Conservation (phyloP, 2,113 vertebrate genomes). For the Paradoxurus hermaphroditus region DNA sequence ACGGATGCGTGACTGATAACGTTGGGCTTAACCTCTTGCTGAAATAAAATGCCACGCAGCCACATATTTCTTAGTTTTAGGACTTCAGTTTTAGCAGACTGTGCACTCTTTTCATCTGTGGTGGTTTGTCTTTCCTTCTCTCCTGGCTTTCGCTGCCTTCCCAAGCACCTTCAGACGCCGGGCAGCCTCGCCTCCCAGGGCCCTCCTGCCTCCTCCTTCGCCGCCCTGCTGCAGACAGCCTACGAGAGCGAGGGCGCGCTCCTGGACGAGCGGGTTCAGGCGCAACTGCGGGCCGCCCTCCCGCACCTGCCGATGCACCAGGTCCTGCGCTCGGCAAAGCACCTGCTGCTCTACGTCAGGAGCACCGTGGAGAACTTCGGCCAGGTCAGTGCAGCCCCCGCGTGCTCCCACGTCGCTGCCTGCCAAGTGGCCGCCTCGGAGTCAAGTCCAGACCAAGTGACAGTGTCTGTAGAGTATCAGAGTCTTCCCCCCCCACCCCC, state of each 20-base stretch:
- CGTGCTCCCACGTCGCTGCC: rapidly evolving
- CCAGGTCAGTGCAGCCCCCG: constrained; percentile 80
- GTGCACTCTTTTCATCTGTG: rapidly evolving
- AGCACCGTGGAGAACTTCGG: constrained; percentile 87
- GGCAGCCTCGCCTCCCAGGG: rapidly evolving
- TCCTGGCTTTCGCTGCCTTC: not conserved
- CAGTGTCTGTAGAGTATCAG: rapidly evolving
- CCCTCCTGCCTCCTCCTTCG: constrained; percentile 63
- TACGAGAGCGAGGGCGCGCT: constrained; percentile 78
- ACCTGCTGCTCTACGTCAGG: constrained; percentile 91
- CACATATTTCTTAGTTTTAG: rapidly evolving
- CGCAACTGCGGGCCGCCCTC: constrained; percentile 76
- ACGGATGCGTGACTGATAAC: rapidly evolving
- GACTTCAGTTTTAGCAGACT: rapidly evolving
- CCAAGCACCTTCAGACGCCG: not conserved
- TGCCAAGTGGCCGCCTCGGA: not conserved
- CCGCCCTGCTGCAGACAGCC: constrained; percentile 80
- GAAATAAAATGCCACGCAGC: rapidly evolving
- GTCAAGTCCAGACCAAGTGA: rapidly evolving
- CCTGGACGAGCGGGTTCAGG: constrained; percentile 63
- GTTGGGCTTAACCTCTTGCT: not conserved
- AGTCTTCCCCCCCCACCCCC: no score
- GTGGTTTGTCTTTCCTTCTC: not conserved
- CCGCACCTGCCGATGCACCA: constrained; percentile 71
- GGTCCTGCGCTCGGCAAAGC: constrained; percentile 83